A percentile compares a stretch with the other conserved stretches of the same genome.
Conservation (phyloP, 2,888 invertebrate species). For the Epiblema foenella region DNA sequence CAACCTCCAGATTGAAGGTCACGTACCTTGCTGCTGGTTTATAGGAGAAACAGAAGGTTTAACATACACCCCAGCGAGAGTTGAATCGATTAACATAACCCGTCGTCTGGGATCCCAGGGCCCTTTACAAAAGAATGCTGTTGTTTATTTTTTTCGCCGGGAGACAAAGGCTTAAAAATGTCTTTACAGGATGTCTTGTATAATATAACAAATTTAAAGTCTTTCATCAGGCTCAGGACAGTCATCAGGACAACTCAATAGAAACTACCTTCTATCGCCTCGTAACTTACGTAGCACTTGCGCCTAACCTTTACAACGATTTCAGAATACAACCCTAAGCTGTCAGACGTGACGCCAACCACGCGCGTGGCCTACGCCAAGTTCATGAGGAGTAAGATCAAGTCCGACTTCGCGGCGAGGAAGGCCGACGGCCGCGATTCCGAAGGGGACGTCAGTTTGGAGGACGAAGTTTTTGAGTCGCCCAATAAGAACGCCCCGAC, state of each 20-base stretch:
- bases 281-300: not conserved
- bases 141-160: too few species aligned
- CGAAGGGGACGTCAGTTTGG: constrained; percentile 51
- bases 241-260: not conserved
- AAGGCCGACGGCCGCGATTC: constrained; percentile 50
- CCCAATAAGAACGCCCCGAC: constrained; percentile 56
- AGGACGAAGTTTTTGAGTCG: constrained; percentile 70
- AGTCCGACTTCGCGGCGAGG: constrained; percentile 78
- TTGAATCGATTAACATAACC: too few species aligned
- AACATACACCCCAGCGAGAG: too few species aligned
- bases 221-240: too few species aligned
- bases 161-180: too few species aligned
- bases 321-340: constrained; percentile 92
- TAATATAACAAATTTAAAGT: too few species aligned
- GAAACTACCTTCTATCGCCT: not conserved
- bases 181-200: too few species aligned
- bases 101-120: too few species aligned
- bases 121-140: too few species aligned
- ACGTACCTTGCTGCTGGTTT: too few species aligned
- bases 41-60: too few species aligned
- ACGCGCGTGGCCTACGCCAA: constrained; percentile 94
- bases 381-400: constrained; percentile 91
- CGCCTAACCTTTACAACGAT: constrained; percentile 4
- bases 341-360: constrained; percentile 89
- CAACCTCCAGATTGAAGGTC: too few species aligned